A percentile compares a stretch with the other conserved stretches of the same genome.
phyloP scores from a whole-genome alignment of 2,797 vertebrate species.

The Rhodeus uyekii region DNA sequence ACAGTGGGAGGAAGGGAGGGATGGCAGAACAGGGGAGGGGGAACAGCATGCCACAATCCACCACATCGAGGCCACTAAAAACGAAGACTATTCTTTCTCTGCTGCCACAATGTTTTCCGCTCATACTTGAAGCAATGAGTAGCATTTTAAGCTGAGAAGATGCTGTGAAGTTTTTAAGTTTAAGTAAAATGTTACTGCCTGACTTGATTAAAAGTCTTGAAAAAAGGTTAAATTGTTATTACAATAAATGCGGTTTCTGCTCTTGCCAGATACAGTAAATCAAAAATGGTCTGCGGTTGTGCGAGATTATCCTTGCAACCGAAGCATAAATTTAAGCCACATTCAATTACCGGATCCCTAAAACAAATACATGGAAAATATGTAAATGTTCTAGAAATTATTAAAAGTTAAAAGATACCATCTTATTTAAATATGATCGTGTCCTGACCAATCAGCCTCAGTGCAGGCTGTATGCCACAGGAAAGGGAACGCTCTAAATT shows the following conservation, averaged over 20 bases:
- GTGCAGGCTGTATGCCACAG: background rate
- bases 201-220: conserved; percentile 22
- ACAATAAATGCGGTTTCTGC: conserved; percentile 46
- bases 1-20: conserved; percentile 63
- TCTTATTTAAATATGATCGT: conserved; percentile 32
- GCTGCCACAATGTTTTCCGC: conserved; percentile 69
- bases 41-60: conserved; percentile 63
- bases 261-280: conserved; percentile 46
- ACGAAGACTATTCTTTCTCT: conserved; percentile 66
- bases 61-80: conserved; percentile 67
- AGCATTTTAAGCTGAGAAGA: conserved; percentile 13
- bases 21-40: conserved; percentile 60
- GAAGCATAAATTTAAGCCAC: conserved; percentile 42
- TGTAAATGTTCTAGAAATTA: conserved; percentile 36
- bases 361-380: conserved; percentile 48
- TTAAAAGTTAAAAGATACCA: conserved; percentile 38
- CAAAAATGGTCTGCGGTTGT: conserved; percentile 49
- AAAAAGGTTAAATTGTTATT: conserved; percentile 45
- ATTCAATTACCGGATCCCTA: conserved; percentile 45
- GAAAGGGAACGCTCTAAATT: conserved; percentile 18
- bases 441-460: conserved; percentile 27
- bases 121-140: background rate
- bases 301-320: conserved; percentile 41
- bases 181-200: conserved; percentile 17
- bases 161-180: background rate